Evolutionary conservation across 1,140 invertebrate genomes (phyloP), one percentile per base, ranked within the genome.

Genomic region (Ctenoplectra terminalis): DNA sequence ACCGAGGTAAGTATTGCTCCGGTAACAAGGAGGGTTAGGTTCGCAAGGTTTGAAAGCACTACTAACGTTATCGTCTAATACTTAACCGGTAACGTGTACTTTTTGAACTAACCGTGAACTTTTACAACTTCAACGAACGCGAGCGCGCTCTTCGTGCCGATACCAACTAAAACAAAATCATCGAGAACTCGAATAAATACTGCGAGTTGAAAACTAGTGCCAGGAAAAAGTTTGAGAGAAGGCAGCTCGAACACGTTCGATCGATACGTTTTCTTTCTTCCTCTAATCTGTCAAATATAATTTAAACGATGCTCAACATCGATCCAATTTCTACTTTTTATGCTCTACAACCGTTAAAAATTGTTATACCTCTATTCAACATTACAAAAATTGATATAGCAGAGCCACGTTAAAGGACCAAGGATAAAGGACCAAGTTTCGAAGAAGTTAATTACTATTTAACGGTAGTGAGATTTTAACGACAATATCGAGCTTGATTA

Each of bases 111-210:
- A 48, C 56, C 50, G n/a, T 58, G 8, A 48, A 54, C 37, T 77
- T 77, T 70, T 70, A 69, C 52, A 46, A 70, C 34, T 56, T 58
- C 9, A 1, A 17, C 9, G 15, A 60, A 20, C 23, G n/a, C 15
- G 60, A 43, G 31, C 31, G 26, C 26, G 7, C 54, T 60, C 29
- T 46, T n/a, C 56, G n/a, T 26, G 54, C 46, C 54, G 46, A 75
- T n/a, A n/a, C 13, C 37, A 23, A n/a, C 26, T n/a, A 43, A 77
- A 58, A 8, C 52, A 58, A 77, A 43, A 34, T 34, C 23, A 20
- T n/a, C 17, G 52, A 23, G 17, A 37, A 56, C n/a, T 40, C 52
- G 52, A 78, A 60, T 60, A 70, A 75, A 63, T 64, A 52, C 31
- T 31, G 23, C 46, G 4, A 75, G 60, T 11, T 23, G 40, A 54